A percentile compares a stretch with the other conserved stretches of the same genome.
Evolutionary conservation across 2,113 vertebrate genomes (phyloP).

Genomic region (Trematocara variabile): DNA sequence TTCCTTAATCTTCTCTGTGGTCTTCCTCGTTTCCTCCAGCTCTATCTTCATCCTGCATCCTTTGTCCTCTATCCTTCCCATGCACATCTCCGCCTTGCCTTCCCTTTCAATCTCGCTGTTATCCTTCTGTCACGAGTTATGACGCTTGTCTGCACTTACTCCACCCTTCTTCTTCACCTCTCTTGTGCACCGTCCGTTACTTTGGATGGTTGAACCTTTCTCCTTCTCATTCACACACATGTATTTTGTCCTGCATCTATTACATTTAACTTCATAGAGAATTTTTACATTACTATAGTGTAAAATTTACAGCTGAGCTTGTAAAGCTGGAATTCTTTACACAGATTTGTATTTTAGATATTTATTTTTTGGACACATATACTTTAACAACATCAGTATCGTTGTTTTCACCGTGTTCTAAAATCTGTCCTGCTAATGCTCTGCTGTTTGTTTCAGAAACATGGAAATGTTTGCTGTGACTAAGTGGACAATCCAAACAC

Average conservation of each 20-base stretch:
- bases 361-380: not conserved
- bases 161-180: not conserved
- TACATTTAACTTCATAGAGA: not conserved
- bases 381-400: not conserved
- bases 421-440: not conserved
- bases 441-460: not conserved
- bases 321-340: not conserved
- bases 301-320: accelerated
- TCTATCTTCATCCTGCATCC: not conserved
- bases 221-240: not conserved
- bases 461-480: not conserved
- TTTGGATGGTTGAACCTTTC: not conserved
- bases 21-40: not conserved
- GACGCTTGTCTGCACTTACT: not conserved
- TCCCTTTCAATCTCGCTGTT: accelerated
- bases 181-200: not conserved
- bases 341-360: not conserved
- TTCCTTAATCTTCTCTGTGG: accelerated
- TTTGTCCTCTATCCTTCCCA: not conserved
- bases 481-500: not conserved
- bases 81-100: not conserved
- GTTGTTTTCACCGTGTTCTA: accelerated
- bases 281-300: not conserved
- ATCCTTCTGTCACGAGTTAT: not conserved
- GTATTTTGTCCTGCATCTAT: not conserved